These are phyloP conservation scores for Steromphala cineraria DNA, from an alignment of 2,888 invertebrate genomes.

Conservation along the genomic window DNA sequence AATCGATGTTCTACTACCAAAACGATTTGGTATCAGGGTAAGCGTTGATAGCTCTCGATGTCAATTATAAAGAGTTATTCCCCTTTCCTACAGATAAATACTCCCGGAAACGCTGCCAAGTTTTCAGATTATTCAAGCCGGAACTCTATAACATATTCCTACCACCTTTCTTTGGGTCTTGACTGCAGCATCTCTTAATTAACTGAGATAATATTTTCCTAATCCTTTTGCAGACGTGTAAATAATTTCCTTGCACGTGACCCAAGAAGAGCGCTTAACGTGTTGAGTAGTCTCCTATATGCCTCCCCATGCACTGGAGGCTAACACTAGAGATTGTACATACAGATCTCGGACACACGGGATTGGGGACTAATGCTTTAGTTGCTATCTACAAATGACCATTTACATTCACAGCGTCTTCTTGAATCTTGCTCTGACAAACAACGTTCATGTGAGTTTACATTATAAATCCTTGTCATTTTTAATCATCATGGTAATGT, in stretches of 20 bases:
- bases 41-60: neutral
- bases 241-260: conserved; percentile 6
- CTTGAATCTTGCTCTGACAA: too few relatives aligned
- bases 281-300: neutral
- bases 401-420: too few relatives aligned
- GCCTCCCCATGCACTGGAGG: neutral
- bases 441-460: too few relatives aligned
- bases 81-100: neutral
- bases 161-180: neutral
- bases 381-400: too few relatives aligned
- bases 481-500: too few relatives aligned
- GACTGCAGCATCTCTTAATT: neutral
- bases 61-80: neutral
- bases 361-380: too few relatives aligned
- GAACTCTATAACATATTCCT: neutral
- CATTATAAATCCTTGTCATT: too few relatives aligned
- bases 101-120: too few relatives aligned
- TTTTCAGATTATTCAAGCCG: neutral
- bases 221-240: conserved; percentile 8
- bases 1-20: neutral
- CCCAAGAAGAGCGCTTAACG: neutral
- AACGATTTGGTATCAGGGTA: neutral
- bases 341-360: too few relatives aligned
- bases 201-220: conserved; percentile 8
- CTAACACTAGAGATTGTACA: too few relatives aligned